Evolutionary conservation across 92 coral and sea anemone species (phyloP).

Genomic region (Metridium senile): DNA sequence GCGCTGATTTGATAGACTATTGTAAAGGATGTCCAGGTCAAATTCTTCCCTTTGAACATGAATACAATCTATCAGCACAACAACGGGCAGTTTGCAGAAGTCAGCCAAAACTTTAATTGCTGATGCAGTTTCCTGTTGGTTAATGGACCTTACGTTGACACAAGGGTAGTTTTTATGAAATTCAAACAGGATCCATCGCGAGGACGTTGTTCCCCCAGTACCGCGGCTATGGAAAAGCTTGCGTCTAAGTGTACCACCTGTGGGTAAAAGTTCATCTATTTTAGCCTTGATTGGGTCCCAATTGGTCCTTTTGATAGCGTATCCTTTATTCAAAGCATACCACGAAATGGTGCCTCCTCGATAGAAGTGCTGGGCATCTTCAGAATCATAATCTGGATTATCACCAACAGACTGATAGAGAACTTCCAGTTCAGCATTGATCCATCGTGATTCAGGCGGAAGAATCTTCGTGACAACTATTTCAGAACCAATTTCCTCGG

Average conservation of each 20-base stretch:
- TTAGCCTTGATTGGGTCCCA: constrained; percentile 34
- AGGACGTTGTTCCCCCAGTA: constrained; percentile 69
- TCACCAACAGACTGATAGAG: constrained; percentile 55
- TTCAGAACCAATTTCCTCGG: constrained; percentile 20
- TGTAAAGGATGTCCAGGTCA: constrained; percentile 53
- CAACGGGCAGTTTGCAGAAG: constrained; percentile 53
- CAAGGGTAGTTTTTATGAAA: constrained; percentile 57
- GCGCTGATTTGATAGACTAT: constrained; percentile 49
- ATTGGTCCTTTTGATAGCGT: constrained; percentile 58
- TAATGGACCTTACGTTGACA: constrained; percentile 45
- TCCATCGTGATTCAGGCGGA: constrained; percentile 56
- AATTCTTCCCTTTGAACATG: constrained; percentile 48
- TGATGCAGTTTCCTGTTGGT: constrained; percentile 37
- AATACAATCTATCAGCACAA: constrained; percentile 51
- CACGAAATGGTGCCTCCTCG: constrained; percentile 75
- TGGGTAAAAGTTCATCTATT: constrained; percentile 37
- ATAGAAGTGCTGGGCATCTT: constrained; percentile 47
- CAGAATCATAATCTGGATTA: constrained; percentile 16
- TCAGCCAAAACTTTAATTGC: constrained; percentile 49
- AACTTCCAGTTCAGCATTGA: constrained; percentile 49
- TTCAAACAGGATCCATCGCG: constrained; percentile 48
- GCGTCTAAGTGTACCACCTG: constrained; percentile 45
- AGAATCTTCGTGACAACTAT: constrained; percentile 14
- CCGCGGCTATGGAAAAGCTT: constrained; percentile 62
- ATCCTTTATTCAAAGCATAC: constrained; percentile 50